Evolutionary conservation across 2,888 invertebrate genomes (phyloP).

Genomic region (Deroplatys truncata): DNA sequence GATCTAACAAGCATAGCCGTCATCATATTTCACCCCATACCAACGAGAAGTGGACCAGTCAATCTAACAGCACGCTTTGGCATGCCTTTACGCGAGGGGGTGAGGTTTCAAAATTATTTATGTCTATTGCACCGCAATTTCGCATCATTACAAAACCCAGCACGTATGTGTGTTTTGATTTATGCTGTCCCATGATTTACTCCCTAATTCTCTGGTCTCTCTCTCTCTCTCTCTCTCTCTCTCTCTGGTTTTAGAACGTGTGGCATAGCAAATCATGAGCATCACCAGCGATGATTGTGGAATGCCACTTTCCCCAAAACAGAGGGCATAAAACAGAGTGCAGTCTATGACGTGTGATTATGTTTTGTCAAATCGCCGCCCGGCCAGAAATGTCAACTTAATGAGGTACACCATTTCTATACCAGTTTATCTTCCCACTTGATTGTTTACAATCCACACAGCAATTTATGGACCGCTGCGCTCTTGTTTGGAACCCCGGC

Average conservation of each 20-base stretch:
- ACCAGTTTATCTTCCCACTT: background rate
- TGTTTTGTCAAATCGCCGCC: constrained; percentile 5
- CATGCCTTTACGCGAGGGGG: background rate
- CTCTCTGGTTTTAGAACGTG: background rate
- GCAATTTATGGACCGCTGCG: constrained; percentile 1
- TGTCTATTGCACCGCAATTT: background rate
- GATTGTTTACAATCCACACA: constrained; percentile 11
- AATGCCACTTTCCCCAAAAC: background rate
- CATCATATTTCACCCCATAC: background rate
- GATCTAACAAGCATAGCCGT: background rate
- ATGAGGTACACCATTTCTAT: background rate
- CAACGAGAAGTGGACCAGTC: background rate
- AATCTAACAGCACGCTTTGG: background rate
- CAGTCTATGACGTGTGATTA: background rate
- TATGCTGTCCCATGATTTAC: background rate
- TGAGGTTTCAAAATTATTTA: background rate
- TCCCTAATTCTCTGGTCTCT: background rate
- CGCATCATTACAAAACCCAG: constrained; percentile 7
- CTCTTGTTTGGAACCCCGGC: background rate
- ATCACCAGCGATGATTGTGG: background rate
- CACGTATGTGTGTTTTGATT: background rate
- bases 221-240: background rate
- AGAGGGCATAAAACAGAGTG: background rate
- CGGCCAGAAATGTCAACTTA: background rate
- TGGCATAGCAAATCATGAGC: background rate